Percentiles rank a stretch among this genome's conserved stretches.
These are phyloP conservation scores for Phyllotreta striolata DNA, from an alignment of 2,888 invertebrate genomes.

Conservation along the genomic window DNA sequence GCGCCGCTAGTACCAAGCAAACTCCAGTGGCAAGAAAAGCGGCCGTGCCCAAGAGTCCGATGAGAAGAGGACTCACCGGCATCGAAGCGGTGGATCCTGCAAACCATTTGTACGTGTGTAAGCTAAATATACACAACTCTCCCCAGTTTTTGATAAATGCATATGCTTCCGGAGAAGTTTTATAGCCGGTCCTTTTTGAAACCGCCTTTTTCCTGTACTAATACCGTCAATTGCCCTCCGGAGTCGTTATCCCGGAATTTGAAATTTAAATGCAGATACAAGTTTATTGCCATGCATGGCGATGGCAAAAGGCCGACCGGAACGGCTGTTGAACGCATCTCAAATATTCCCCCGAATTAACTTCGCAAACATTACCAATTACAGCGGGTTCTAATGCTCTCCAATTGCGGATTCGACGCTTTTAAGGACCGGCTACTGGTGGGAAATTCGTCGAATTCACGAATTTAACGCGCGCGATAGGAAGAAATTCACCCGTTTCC, in stretches of 20 bases:
- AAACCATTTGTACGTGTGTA: constrained; percentile 35
- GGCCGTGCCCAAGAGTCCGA: constrained; percentile 79
- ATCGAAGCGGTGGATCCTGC: constrained; percentile 70
- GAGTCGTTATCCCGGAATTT: constrained; percentile 27
- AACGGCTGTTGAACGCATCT: constrained; percentile 34
- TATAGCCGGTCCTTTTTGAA: constrained; percentile 5
- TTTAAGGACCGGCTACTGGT: background rate
- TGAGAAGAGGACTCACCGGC: constrained; percentile 77
- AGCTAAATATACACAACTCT: too few relatives aligned
- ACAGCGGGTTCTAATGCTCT: constrained; percentile 39
- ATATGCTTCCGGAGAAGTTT: background rate
- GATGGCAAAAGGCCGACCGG: constrained; percentile 25
- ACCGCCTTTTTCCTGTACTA: constrained; percentile 20
- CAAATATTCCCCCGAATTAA: constrained; percentile 42
- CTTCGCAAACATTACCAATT: constrained; percentile 44
- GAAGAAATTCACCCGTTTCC: too few relatives aligned
- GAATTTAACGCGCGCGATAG: too few relatives aligned
- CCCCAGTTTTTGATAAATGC: background rate
- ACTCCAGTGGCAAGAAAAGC: constrained; percentile 78
- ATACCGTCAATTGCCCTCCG: constrained; percentile 21
- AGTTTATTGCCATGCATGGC: constrained; percentile 32
- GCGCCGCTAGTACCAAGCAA: constrained; percentile 77
- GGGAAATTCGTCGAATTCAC: constrained; percentile 26
- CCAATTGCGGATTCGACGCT: constrained; percentile 32
- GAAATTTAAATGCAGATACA: constrained; percentile 35